Conservation (phyloP, 2,113 vertebrate species). For the Dicaeum eximium region DNA sequence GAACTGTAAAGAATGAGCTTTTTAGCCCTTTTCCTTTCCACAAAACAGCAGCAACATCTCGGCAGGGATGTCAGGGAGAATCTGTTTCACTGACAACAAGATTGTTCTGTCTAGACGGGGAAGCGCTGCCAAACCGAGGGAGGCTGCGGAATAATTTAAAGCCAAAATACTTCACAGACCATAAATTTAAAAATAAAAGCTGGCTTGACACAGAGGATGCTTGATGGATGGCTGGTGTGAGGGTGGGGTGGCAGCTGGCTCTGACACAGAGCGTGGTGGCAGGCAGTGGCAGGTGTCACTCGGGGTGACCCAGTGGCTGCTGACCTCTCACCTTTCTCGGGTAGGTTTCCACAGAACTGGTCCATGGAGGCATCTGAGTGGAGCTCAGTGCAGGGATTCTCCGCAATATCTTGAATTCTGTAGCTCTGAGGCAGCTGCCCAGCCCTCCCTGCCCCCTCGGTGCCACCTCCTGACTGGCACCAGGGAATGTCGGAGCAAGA, state of each 20-base stretch:
- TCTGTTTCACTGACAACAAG: slow-evolving; percentile 67
- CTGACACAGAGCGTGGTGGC: not conserved
- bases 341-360: not conserved
- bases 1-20: not conserved
- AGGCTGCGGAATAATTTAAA: slow-evolving; percentile 63
- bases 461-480: not conserved
- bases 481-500: not conserved
- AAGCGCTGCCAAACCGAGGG: slow-evolving; percentile 33
- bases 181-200: not conserved
- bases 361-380: accelerated
- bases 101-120: slow-evolving; percentile 56
- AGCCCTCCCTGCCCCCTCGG: not conserved
- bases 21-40: not conserved
- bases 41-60: slow-evolving; percentile 13
- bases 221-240: not conserved
- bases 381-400: not conserved
- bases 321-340: not conserved
- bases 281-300: not conserved
- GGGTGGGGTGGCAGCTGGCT: not conserved
- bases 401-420: too few species aligned
- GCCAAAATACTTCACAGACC: not conserved
- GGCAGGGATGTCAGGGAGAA: slow-evolving; percentile 49
- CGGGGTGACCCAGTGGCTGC: not conserved
- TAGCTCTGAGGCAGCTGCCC: not conserved
- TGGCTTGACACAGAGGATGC: not conserved